Conservation (phyloP, 2,113 vertebrate genomes). For the Mirounga angustirostris region DNA sequence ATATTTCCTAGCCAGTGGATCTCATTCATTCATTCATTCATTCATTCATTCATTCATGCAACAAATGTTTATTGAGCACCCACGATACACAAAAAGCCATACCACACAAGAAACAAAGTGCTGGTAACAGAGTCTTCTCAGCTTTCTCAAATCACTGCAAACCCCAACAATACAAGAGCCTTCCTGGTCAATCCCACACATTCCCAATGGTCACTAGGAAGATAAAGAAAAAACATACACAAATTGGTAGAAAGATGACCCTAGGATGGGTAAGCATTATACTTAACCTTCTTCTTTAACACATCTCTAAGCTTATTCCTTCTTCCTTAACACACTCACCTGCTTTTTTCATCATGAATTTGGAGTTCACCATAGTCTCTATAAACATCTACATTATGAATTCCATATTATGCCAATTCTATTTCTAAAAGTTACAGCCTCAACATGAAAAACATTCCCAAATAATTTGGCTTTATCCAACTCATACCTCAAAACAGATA, state of each 20-base stretch:
- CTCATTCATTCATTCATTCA: background rate
- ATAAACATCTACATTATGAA: background rate
- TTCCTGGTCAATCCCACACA: background rate
- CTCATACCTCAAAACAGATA: background rate
- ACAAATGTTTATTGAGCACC: background rate
- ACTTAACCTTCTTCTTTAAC: background rate
- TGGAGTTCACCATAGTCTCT: background rate
- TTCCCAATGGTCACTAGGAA: background rate
- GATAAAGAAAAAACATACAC: background rate
- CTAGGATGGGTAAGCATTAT: background rate
- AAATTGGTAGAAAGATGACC: background rate
- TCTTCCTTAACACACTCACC: background rate
- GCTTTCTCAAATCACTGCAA: slow-evolving; percentile 23
- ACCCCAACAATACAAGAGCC: background rate
- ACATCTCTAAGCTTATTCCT: background rate
- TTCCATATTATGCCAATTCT: background rate
- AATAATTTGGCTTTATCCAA: slow-evolving; percentile 33
- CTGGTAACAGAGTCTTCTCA: background rate
- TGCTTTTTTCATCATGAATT: background rate
- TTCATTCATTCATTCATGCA: background rate
- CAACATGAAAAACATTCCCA: background rate
- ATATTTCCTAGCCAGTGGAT: background rate
- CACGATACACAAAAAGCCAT: background rate
- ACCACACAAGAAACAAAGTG: slow-evolving; percentile 21
- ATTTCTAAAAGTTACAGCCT: background rate